Base-by-base conservation (phyloP, 1,140 invertebrate species). In the Yoshiicerus persimilis region DNA sequence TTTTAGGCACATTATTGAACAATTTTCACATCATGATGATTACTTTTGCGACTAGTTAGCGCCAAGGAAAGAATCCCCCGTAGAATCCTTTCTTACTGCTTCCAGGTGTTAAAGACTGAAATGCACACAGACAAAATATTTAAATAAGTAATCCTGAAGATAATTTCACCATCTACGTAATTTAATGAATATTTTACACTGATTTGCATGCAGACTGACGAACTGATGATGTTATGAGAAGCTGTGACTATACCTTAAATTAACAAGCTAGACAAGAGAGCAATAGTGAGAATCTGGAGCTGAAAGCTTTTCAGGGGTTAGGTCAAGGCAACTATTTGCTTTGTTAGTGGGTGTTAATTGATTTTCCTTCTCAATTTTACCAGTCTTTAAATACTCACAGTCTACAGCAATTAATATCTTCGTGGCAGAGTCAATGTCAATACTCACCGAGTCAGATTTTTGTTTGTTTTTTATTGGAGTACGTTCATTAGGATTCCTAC, bases 381-480 rank as follows among this genome's bases (percentile, higher is more conserved):
- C 6, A 34, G 16, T 32, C 11, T n/a, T 32, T 70, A 30, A 16
- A 30, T 34, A 9, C 36, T 30, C 34, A 87, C 80, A 83, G 34
- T 87, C 39, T 75, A 25, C 86, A 87, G 30, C 20, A 23, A 70
- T 23, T 20, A 56, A 56, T 25, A n/a, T 25, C 34, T 75, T 25
- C 27, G 38, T 23, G 23, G 11, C 41, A 86, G 25, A 38, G 34
- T 34, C 86, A 64, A 88, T 39, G 38, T 66, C 87, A 36, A 88
- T 84, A 85, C 87, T 88, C 87, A 88, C 87, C 87, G 87, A 88
- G 39, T 88, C 87, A 34, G 87, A 88, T 36, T 88, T 88, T 34
- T 66, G 23, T 70, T 88, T 88, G 30, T 64, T 56, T 38, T 85
- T 88, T 32, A 84, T 38, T 13, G 86, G 86, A 56, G 39, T 87